Evolutionary conservation across 2,113 vertebrate genomes (phyloP), one percentile per base, ranked within the genome.

Genomic region (Nothoprocta pentlandii): DNA sequence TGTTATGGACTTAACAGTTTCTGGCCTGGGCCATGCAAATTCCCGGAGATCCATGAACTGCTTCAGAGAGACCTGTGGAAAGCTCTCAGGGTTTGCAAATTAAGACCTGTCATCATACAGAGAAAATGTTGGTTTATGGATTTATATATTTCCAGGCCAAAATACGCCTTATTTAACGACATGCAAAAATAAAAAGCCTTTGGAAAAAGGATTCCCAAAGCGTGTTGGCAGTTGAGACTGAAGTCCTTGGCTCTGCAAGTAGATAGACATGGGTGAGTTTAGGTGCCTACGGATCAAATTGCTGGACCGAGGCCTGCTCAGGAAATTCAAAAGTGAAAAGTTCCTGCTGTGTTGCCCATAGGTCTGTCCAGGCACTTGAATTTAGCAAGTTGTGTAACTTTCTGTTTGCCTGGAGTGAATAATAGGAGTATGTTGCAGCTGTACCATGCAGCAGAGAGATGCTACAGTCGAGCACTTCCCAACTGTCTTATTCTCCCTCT

Each of bases 251-350:
- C 49, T 84, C 62, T 62, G 66, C 0, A 0, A 64, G 53, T 71
- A 30, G 69, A 69, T 81, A 14, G 53, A 21, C 23, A 6, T 28
- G 58, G 83, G 32, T 88, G 80, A 92, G 53, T 61, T 92, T 56
- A n/a, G 42, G 61, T 62, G 47, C 79, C 88, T 84, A 26, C 66
- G 58, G 76, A 78, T 95, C 83, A 73, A 7, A 22, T 89, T 79
- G 90, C 86, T 95, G 88, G 83, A 73, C 0, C 41, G 16, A 47
- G 74, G 58, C 90, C 30, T n/a, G 39, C 82, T 94, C 69, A 66
- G 83, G 94, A 97, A 87, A 69, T 90, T 73, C 90, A 73, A 7
- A 90, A 96, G 88, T 80, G n/a, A 63, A 79, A 85, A 85, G 80
- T 95, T 94, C 93, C 80, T 89, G 78, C 89, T 77, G 62, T 30